A percentile compares a stretch with the other conserved stretches of the same genome.
phyloP scores from a whole-genome alignment of 2,113 vertebrate species.

The Salvator merianae region DNA sequence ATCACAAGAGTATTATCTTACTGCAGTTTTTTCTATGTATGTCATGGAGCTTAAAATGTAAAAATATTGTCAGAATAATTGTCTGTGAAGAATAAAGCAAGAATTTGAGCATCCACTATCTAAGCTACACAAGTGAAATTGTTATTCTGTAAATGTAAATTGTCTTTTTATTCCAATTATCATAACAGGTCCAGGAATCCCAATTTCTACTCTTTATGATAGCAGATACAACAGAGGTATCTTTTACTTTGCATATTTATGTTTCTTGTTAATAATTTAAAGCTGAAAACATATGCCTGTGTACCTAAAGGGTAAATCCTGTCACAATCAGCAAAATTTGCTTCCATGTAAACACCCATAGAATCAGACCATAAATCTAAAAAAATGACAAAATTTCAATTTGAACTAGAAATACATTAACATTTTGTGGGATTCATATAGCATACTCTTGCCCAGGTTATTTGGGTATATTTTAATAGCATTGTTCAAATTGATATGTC shows the following conservation, averaged over 20 bases:
- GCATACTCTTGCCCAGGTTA: background rate
- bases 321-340: background rate
- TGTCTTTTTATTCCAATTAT: conserved; percentile 37
- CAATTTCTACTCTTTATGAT: conserved; percentile 80
- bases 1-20: too few relatives aligned
- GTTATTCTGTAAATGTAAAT: conserved; percentile 35
- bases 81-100: conserved; percentile 5
- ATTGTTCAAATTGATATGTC: background rate
- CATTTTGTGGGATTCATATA: background rate
- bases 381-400: background rate
- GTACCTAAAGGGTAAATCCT: background rate
- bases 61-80: too few relatives aligned
- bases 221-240: conserved; percentile 74
- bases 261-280: background rate
- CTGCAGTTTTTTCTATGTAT: background rate
- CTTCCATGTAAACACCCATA: background rate
- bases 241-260: conserved; percentile 25
- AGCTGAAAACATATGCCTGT: background rate
- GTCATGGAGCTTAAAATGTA: background rate
- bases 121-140: background rate
- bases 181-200: conserved; percentile 75
- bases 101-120: background rate
- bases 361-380: background rate
- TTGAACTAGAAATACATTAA: background rate
- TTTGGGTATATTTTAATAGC: background rate